These are phyloP conservation scores for Andrena dorsata DNA, from an alignment of 2,888 invertebrate species.

Conservation along the genomic window DNA sequence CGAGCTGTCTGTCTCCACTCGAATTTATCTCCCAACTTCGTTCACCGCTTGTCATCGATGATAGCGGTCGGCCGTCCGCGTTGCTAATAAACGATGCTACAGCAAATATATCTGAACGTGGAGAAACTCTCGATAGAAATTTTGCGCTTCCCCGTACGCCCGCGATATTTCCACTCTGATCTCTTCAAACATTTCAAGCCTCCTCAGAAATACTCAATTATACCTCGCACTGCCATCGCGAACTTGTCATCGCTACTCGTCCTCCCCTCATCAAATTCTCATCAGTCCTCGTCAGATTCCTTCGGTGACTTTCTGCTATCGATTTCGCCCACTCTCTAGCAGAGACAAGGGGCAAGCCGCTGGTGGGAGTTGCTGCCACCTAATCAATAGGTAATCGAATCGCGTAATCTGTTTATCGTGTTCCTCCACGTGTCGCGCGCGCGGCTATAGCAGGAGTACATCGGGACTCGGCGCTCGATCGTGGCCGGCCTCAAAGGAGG, in stretches of 20 bases:
- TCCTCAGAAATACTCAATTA: no score
- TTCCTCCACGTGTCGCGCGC: conserved; percentile 14
- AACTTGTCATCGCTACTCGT: no score
- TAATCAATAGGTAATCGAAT: conserved; percentile 42
- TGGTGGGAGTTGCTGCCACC: conserved; percentile 2
- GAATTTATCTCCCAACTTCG: conserved; percentile 6
- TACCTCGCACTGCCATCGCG: no score
- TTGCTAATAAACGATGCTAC: neutral
- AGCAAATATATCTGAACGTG: no score
- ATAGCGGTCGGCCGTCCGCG: neutral
- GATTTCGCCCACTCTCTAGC: neutral
- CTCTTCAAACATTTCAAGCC: no score
- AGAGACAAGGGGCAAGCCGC: conserved; percentile 3
- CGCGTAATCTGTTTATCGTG: conserved; percentile 46
- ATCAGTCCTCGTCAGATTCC: neutral
- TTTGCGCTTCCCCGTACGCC: no score
- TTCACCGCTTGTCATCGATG: conserved; percentile 14
- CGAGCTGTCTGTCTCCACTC: conserved; percentile 10
- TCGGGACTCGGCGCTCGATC: neutral
- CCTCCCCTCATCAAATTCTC: neutral
- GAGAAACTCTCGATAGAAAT: no score
- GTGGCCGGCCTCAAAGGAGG: conserved; percentile 10
- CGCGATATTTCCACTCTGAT: no score
- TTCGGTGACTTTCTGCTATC: neutral
- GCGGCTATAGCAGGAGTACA: neutral